Evolutionary conservation across 2,888 invertebrate species (phyloP).

Genomic region (Drosophila paracracens): DNA sequence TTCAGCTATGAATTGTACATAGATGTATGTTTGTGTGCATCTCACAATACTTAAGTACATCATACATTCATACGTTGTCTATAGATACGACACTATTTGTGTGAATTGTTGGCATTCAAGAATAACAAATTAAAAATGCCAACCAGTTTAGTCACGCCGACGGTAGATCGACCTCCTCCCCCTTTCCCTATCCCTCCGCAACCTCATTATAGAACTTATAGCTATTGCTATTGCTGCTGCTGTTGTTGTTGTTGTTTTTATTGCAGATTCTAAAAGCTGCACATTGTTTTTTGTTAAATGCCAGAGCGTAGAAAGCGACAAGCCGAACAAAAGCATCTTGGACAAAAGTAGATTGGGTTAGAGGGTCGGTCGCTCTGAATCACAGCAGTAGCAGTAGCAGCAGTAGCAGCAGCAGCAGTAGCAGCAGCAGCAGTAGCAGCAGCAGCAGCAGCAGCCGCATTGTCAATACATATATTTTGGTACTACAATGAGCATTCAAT

Average conservation of each 20-base stretch:
- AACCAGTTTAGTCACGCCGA: conserved; percentile 58
- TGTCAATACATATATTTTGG: background rate
- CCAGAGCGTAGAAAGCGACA: conserved; percentile 56
- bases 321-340: conserved; percentile 28
- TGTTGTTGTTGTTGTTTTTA: conserved; percentile 22
- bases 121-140: conserved; percentile 57
- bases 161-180: conserved; percentile 1
- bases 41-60: conserved; percentile 1
- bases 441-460: background rate
- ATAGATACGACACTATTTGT: conserved; percentile 30
- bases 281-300: conserved; percentile 48
- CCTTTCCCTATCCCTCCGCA: background rate
- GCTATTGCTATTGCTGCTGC: conserved; percentile 38
- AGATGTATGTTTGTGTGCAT: background rate
- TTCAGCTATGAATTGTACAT: background rate
- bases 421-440: background rate
- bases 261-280: conserved; percentile 48
- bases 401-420: background rate
- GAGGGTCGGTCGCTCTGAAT: conserved; percentile 36
- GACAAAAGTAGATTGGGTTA: conserved; percentile 52
- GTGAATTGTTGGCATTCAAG: conserved; percentile 51
- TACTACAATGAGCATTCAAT: conserved; percentile 1
- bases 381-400: background rate
- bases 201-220: conserved; percentile 10
- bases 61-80: background rate